Evolutionary conservation across 2,113 vertebrate genomes (phyloP), one percentile per base, ranked within the genome.

Genomic region (Hiodon alosoides): DNA sequence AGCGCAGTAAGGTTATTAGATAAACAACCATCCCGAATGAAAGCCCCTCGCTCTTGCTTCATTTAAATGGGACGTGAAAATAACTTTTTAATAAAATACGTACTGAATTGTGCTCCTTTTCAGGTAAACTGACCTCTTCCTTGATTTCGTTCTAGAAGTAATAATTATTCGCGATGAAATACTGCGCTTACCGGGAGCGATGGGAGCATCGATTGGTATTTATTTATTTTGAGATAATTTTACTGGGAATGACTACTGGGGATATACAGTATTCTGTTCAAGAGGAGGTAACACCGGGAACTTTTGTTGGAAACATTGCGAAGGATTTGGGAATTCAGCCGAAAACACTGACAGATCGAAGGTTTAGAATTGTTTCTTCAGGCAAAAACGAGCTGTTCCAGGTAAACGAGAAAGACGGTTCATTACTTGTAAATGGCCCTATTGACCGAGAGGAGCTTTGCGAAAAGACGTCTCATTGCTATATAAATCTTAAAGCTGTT

Each of bases 301-400:
- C 75, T 75, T 77, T 91, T 58, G 85, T 93, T 47, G 93, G 92
- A 71, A 92, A 91, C 74, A 90, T 31, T 31, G 31, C 31, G 10
- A 90, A 91, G 62, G 93, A 94, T 78, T 77, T 94, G 58, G 88
- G 87, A 3, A 80, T 94, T 62, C 89, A 93, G 77, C 76, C 87
- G 4, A 71, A 75, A 60, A 80, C 87, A 6, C 71, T 94, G 75
- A 69, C 5, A 0, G 77, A 83, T 48, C 85, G 89, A 68, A 79
- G 89, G 50, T 89, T 92, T 48, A 85, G 83, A 62, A 83, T 88
- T 46, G 70, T 87, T 69, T 83, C 83, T 60, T 17, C n/a, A 60
- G 59, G 55, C 6, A 60, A 46, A 11, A 5, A 72, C 4, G 55
- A 51, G n/a, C 71, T 60, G 4, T 58, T 72, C 47, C 9, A 60